These are phyloP conservation scores for Pachymerium ferrugineum DNA, from an alignment of 2,888 invertebrate genomes.

Conservation along the genomic window DNA sequence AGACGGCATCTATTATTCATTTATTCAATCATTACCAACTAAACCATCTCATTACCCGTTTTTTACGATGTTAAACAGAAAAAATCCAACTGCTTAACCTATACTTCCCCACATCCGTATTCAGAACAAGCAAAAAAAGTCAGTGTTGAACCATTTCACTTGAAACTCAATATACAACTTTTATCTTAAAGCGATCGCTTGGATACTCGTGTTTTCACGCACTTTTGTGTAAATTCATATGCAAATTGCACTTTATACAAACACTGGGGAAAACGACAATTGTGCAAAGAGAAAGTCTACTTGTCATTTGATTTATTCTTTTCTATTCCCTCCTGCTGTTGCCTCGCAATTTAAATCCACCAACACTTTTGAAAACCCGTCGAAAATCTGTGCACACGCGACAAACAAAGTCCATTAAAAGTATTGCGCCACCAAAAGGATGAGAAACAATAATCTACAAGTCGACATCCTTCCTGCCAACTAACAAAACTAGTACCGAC, in stretches of 20 bases:
- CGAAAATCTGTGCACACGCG: background rate
- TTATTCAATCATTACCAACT: too few species aligned
- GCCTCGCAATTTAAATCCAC: conserved; percentile 1
- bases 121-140: too few species aligned
- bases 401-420: conserved; percentile 12
- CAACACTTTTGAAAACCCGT: background rate
- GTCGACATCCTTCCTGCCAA: background rate
- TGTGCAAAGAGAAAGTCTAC: background rate
- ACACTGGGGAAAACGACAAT: conserved; percentile 9
- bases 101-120: too few species aligned
- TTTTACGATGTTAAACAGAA: too few species aligned
- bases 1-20: too few species aligned
- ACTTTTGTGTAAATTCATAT: background rate
- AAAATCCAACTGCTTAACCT: too few species aligned
- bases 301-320: conserved; percentile 16
- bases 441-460: background rate
- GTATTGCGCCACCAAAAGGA: background rate
- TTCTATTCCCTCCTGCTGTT: conserved; percentile 14
- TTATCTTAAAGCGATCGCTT: background rate
- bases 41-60: too few species aligned
- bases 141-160: too few species aligned
- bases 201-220: background rate
- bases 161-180: too few species aligned
- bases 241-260: conserved; percentile 2
- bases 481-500: background rate